phyloP scores from a whole-genome alignment of 2,113 vertebrate species.

The Nannospalax galili region DNA sequence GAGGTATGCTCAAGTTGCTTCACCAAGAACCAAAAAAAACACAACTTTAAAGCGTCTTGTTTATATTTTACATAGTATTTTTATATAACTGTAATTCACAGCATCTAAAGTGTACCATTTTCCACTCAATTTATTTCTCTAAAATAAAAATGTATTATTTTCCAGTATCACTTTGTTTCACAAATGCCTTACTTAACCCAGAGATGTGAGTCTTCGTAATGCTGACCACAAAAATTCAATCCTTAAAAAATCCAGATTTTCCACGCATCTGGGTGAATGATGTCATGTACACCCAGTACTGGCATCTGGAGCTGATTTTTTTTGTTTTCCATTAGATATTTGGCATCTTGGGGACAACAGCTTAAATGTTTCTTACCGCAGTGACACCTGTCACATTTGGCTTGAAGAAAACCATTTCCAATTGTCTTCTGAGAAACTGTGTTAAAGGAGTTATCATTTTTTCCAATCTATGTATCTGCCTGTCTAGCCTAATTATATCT shows the following conservation, averaged over 20 bases:
- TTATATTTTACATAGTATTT: not conserved
- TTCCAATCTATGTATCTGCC: too few species aligned
- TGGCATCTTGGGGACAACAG: slow-evolving; percentile 63
- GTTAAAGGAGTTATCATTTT: slow-evolving; percentile 9
- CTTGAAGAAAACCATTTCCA: slow-evolving; percentile 46
- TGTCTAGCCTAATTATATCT: not conserved
- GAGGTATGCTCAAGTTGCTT: not conserved
- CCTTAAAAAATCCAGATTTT: slow-evolving; percentile 79
- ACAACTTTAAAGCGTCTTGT: slow-evolving; percentile 43
- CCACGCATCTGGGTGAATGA: slow-evolving; percentile 74
- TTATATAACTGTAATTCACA: slow-evolving; percentile 28
- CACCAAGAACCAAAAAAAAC: slow-evolving; percentile 18
- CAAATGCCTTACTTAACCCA: slow-evolving; percentile 61
- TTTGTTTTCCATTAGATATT: slow-evolving; percentile 68
- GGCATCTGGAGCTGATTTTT: slow-evolving; percentile 64
- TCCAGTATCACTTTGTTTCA: slow-evolving; percentile 48
- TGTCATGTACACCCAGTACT: slow-evolving; percentile 64
- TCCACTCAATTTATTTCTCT: slow-evolving; percentile 41
- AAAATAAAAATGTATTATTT: slow-evolving; percentile 30
- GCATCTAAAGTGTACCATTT: not conserved
- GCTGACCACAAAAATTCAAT: slow-evolving; percentile 73
- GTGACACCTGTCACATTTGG: slow-evolving; percentile 68
- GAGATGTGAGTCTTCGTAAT: slow-evolving; percentile 56
- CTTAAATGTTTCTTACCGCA: slow-evolving; percentile 57
- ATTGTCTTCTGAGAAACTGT: slow-evolving; percentile 48